phyloP scores from a whole-genome alignment of 1,140 invertebrate species.

The Drosophila bocki region DNA sequence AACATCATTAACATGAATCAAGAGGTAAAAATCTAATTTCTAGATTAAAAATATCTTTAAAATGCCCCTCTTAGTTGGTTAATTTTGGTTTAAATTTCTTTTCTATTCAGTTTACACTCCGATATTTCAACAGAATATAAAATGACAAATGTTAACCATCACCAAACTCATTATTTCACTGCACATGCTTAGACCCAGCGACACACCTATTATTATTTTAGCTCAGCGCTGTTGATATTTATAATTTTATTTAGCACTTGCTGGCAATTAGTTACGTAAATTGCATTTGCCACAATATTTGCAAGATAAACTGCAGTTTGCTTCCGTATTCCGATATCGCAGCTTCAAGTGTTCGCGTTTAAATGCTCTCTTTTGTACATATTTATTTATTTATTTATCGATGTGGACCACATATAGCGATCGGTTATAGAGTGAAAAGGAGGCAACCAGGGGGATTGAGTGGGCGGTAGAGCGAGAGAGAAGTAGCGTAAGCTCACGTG shows the following conservation, averaged over 20 bases:
- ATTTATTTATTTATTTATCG: slow-evolving; percentile 23
- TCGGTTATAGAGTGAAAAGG: background rate
- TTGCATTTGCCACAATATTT: slow-evolving; percentile 34
- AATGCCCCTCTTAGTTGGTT: too few species aligned
- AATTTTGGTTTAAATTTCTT: background rate
- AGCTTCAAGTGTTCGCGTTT: slow-evolving; percentile 42
- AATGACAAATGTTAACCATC: background rate
- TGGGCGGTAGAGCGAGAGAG: background rate
- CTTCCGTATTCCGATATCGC: slow-evolving; percentile 50
- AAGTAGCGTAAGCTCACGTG: slow-evolving; percentile 26
- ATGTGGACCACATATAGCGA: background rate
- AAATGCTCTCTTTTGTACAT: slow-evolving; percentile 30
- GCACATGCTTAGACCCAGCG: background rate
- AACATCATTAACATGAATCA: background rate
- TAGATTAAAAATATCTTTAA: too few species aligned
- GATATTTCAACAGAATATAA: background rate
- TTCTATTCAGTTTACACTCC: background rate
- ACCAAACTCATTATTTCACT: background rate
- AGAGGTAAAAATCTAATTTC: background rate
- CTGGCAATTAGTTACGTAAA: slow-evolving; percentile 60
- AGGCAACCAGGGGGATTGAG: background rate
- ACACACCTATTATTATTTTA: slow-evolving; percentile 10
- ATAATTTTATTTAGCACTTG: slow-evolving; percentile 20
- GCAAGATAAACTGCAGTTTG: slow-evolving; percentile 24
- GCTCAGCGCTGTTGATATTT: slow-evolving; percentile 24